Conservation (phyloP, 2,888 invertebrate species). For the Melipona bicolor region DNA sequence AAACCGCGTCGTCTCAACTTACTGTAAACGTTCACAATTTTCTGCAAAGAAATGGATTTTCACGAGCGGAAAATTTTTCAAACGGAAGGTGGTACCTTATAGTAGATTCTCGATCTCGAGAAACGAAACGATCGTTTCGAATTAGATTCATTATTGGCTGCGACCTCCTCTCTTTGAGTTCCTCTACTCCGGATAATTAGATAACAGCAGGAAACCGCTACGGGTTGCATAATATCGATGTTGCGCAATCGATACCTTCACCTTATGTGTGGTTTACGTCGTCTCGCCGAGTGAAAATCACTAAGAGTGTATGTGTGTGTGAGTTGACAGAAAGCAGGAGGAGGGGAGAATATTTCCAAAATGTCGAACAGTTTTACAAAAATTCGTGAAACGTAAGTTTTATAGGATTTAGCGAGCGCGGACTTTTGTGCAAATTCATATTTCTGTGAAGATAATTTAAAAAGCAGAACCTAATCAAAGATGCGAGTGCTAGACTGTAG, state of each 20-base stretch:
- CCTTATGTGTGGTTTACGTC: slow-evolving; percentile 70
- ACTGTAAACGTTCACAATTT: too few relatives aligned
- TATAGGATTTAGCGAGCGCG: too few relatives aligned
- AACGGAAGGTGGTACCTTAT: not conserved
- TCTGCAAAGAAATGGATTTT: too few relatives aligned
- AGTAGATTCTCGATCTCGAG: not conserved
- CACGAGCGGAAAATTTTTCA: too few relatives aligned
- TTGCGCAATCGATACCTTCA: slow-evolving; percentile 78
- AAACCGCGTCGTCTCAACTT: too few relatives aligned
- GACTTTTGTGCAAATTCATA: too few relatives aligned
- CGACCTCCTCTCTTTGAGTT: slow-evolving; percentile 62
- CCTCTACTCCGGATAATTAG: slow-evolving; percentile 71
- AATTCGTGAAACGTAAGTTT: too few relatives aligned
- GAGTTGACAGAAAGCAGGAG: not conserved
- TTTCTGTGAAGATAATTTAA: too few relatives aligned
- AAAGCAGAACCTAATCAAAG: too few relatives aligned
- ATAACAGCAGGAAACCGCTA: slow-evolving; percentile 79
- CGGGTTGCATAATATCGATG: slow-evolving; percentile 77
- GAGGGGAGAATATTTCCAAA: too few relatives aligned
- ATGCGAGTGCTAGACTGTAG: too few relatives aligned
- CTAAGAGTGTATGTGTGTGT: slow-evolving; percentile 1
- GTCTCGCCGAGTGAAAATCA: slow-evolving; percentile 68
- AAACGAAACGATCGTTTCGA: slow-evolving; percentile 17
- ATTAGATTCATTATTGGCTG: slow-evolving; percentile 51
- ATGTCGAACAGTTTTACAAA: too few relatives aligned